These are phyloP conservation scores for Steromphala cineraria DNA, from an alignment of 2,888 invertebrate species.

Conservation along the genomic window DNA sequence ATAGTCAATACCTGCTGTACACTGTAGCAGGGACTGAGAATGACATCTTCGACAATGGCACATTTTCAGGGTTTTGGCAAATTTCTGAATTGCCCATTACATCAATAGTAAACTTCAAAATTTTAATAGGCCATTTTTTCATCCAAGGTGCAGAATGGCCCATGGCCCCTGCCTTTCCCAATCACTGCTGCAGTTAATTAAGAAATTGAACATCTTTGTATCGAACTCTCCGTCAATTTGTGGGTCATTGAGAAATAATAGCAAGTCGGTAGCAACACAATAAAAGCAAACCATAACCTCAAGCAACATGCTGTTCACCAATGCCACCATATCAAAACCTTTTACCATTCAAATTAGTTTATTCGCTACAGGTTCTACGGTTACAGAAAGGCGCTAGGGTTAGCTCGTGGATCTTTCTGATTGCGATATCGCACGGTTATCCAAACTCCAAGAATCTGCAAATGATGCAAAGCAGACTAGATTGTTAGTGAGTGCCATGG, in stretches of 20 bases:
- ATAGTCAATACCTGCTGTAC: no score
- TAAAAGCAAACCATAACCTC: not conserved
- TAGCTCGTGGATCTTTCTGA: slow-evolving; percentile 97
- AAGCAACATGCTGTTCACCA: not conserved
- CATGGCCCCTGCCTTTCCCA: no score
- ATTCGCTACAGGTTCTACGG: not conserved
- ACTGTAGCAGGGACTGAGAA: no score
- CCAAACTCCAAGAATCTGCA: slow-evolving; percentile 96
- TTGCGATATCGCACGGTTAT: slow-evolving; percentile 97
- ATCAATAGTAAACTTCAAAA: no score
- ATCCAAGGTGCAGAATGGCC: no score
- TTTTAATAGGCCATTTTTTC: no score
- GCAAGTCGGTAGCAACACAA: not conserved
- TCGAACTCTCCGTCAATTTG: not conserved
- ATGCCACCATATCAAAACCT: not conserved
- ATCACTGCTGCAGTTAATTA: no score
- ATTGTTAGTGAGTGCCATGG: not conserved
- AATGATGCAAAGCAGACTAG: slow-evolving; percentile 37
- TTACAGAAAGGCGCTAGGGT: slow-evolving; percentile 97
- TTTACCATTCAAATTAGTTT: not conserved
- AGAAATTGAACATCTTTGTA: no score
- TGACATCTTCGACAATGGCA: no score
- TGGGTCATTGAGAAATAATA: not conserved
- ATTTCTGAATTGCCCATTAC: no score
- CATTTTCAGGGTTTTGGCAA: no score